A percentile compares a stretch with the other conserved stretches of the same genome.
phyloP scores from a whole-genome alignment of 2,797 vertebrate species.

The Silurus lanzhouensis region DNA sequence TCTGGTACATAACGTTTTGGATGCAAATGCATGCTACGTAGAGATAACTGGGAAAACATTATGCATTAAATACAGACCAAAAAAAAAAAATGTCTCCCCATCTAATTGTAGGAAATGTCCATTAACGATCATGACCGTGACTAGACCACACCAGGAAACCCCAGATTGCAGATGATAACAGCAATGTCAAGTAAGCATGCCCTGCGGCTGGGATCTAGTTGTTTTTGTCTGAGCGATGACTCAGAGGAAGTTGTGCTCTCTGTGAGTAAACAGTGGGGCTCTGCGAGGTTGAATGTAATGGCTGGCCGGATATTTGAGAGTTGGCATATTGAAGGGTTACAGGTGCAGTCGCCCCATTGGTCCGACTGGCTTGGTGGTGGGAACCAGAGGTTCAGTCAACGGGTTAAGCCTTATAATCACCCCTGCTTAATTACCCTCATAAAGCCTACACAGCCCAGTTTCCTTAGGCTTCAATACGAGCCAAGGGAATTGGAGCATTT shows the following conservation, averaged over 20 bases:
- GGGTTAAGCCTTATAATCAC: slow-evolving; percentile 42
- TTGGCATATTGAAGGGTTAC: slow-evolving; percentile 36
- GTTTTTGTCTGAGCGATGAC: slow-evolving; percentile 6
- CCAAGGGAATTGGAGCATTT: slow-evolving; percentile 46
- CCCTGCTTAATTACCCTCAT: slow-evolving; percentile 53
- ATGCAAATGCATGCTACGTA: slow-evolving; percentile 1
- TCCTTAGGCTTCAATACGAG: slow-evolving; percentile 45
- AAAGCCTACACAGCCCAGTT: slow-evolving; percentile 40
- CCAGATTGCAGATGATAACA: slow-evolving; percentile 41
- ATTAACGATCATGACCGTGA: slow-evolving; percentile 35
- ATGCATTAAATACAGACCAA: neutral
- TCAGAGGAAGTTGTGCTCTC: slow-evolving; percentile 26
- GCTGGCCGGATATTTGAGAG: slow-evolving; percentile 44
- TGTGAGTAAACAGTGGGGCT: slow-evolving; percentile 36
- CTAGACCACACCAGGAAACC: slow-evolving; percentile 41
- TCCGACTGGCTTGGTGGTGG: slow-evolving; percentile 19
- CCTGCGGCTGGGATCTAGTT: slow-evolving; percentile 1
- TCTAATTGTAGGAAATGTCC: slow-evolving; percentile 38
- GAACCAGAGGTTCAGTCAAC: slow-evolving; percentile 17
- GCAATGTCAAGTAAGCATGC: slow-evolving; percentile 20
- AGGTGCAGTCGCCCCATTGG: slow-evolving; percentile 28
- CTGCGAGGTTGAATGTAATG: slow-evolving; percentile 28
- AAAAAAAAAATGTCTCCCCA: slow-evolving; percentile 1
- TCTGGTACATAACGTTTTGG: neutral
- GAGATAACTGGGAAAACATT: neutral